These are phyloP conservation scores for Pitta sordida DNA, from an alignment of 2,113 vertebrate genomes.

Conservation along the genomic window DNA sequence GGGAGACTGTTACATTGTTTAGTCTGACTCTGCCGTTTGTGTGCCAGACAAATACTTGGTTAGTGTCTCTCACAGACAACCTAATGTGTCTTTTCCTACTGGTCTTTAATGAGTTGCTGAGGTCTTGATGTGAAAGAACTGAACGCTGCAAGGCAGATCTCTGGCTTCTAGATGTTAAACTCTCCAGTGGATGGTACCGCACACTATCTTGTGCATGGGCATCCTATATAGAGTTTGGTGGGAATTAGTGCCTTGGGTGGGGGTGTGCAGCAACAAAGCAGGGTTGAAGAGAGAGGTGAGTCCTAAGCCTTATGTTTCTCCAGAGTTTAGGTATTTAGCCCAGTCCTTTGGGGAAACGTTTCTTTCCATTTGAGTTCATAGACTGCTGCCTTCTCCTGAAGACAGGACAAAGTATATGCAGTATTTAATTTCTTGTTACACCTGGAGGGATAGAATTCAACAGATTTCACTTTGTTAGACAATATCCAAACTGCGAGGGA, in stretches of 20 bases:
- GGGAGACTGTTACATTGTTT: neutral
- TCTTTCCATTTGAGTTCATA: neutral
- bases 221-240: neutral
- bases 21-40: neutral
- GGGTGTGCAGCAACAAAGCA: neutral
- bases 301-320: neutral
- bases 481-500: neutral
- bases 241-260: neutral
- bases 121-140: neutral
- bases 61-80: neutral
- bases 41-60: neutral
- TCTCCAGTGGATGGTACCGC: neutral
- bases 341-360: neutral
- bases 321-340: neutral
- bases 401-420: neutral
- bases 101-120: neutral
- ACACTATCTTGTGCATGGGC: accelerated
- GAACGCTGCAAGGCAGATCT: neutral
- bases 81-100: neutral
- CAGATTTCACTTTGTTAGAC: neutral
- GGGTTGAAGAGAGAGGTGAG: neutral
- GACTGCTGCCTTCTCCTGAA: neutral
- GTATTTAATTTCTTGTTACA: neutral
- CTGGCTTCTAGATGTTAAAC: neutral
- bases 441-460: neutral